Evolutionary conservation across 2,888 invertebrate genomes (phyloP), one percentile per base, ranked within the genome.

Genomic region (Beris chalybata): DNA sequence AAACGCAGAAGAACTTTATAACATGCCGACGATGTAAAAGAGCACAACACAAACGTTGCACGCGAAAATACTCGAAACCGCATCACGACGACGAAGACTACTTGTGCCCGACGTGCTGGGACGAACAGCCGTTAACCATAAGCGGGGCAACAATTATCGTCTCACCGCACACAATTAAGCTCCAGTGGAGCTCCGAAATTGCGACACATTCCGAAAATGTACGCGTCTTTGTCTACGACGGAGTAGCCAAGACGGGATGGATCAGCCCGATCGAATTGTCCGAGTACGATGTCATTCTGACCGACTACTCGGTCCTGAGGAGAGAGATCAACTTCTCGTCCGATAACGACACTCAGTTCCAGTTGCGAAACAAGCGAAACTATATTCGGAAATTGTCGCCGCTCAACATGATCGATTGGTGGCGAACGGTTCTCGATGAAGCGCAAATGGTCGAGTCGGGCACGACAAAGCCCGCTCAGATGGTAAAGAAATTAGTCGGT

Each of bases 401-500:
- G 0, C 77, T 92, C n/a, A 78, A 85, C 1, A 84, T 85, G 74
- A 82, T 92, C 2, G 81, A 86, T 57, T 92, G 90, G 89, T 91
- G 91, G 91, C 82, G 92, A 65, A 83, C 91, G 61, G 86, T 89
- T 74, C 79, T 91, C 31, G 92, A 92, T 78, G 92, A 92, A 80
- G 91, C 91, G 5, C 92, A 92, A 82, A 87, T 90, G 84, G 88
- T 91, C 0, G 90, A 91, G 74, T 82, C 84, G 57, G 81, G 83
- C 4, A 80, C 82, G 0, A 81, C 84, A 2, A 81, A 84, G 74
- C 84, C 86, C 1, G 85, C 88, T 0, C 81, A 83, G 72, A 73
- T 80, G 73, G 78, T 77, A 1, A 72, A 74, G 5, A 71, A 72
- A 53, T 64, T 81, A 63, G 76, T 78, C 15, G 73, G 76, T 75